These are phyloP conservation scores for Mico argentatus DNA, from an alignment of 2,797 vertebrate species.

Conservation along the genomic window DNA sequence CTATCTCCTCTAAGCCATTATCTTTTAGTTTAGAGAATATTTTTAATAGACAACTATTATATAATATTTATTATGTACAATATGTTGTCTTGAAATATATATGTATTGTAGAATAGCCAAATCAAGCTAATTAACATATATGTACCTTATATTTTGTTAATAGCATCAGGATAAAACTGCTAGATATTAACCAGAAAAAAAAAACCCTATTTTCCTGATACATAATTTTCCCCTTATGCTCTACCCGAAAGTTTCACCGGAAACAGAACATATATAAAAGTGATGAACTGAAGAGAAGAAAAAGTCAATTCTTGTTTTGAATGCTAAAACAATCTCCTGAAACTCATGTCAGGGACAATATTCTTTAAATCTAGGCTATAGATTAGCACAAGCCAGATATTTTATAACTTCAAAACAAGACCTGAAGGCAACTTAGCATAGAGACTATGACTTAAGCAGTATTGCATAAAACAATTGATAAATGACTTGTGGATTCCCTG, in stretches of 20 bases:
- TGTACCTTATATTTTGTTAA: not conserved
- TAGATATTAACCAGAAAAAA: not conserved
- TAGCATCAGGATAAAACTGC: not conserved
- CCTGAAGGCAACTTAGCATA: not conserved
- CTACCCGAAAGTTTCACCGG: not conserved
- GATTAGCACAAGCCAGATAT: not conserved
- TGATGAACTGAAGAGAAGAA: not conserved
- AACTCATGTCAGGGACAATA: not conserved
- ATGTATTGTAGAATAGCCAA: not conserved
- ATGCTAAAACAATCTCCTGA: not conserved
- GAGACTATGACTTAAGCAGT: not conserved
- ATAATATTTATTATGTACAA: not conserved
- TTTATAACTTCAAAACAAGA: not conserved
- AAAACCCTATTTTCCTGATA: not conserved
- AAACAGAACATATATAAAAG: not conserved
- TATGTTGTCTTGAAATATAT: not conserved
- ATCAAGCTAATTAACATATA: not conserved
- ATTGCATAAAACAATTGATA: not conserved
- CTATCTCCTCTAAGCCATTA: not conserved
- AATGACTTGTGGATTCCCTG: not conserved
- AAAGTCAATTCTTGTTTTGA: conserved; percentile 4
- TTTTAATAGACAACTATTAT: not conserved
- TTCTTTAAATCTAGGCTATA: not conserved
- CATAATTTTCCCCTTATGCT: not conserved
- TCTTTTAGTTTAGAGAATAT: not conserved